Evolutionary conservation across 1,140 invertebrate species (phyloP), one percentile per base, ranked within the genome.

Genomic region (Drosophila tsacasi): DNA sequence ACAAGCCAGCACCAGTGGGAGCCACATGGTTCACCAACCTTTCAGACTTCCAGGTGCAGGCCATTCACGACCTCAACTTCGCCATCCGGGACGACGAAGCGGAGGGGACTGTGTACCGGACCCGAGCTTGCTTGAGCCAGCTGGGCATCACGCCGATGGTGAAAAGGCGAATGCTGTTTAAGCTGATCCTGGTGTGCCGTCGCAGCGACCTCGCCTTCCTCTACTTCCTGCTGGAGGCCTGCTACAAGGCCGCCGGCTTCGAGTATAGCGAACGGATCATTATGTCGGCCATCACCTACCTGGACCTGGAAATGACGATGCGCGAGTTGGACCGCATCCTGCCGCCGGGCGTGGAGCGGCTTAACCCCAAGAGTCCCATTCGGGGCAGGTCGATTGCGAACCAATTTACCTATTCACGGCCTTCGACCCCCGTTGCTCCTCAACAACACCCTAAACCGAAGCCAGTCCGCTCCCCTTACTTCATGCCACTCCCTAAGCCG

Each of bases 261-360:
- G 27, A 17, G 12, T 72, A 73, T 21, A 67, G 55, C 27, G 67
- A 65, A 10, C 32, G 50, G 6, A 59, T 79, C 13, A 7, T 79
- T 17, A 79, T 65, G 60, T 40, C 76, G 12, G 49, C 39, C n/a
- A 72, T 79, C 17, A 73, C 57, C 19, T 62, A 39, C 8, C 15
- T 79, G 17, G 76, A 79, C 4, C 23, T 79, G 35, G 58, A 72
- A 23, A 65, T 79, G 35, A 79, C 76, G 5, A 59, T 79, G 39
- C 30, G 52, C 19, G 76, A 79, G 25, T 25, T 79, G 25, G 76
- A 79, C 12, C 46, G 46, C 5, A 72, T 79, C 7, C 47, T 79
- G 30, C 76, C 76, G 42, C 67, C 52, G 7, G 75, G 74, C 21
- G 55, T 73, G 37, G 52, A 72, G n/a, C 55, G 19, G 0, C 42